phyloP scores from a whole-genome alignment of 2,797 vertebrate species.

The Phrynocephalus forsythii region DNA sequence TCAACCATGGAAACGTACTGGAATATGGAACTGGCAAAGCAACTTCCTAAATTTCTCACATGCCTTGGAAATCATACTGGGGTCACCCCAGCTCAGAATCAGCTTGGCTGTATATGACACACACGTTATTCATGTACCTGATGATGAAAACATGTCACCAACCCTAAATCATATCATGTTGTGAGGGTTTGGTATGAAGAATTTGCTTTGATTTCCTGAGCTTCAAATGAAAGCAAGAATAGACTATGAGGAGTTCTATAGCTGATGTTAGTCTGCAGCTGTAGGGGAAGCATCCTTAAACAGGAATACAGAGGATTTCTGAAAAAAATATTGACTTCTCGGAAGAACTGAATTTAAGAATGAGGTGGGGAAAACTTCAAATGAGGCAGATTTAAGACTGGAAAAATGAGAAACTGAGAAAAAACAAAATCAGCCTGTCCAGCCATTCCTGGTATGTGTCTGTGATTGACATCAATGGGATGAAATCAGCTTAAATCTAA shows the following conservation, averaged over 20 bases:
- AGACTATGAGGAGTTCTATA: too few relatives aligned
- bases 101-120: too few relatives aligned
- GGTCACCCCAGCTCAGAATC: too few relatives aligned
- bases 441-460: not conserved
- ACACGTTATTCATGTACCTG: not conserved
- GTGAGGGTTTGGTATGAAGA: not conserved
- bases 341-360: not conserved
- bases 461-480: not conserved
- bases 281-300: too few relatives aligned
- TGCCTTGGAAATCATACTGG: too few relatives aligned
- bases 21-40: too few relatives aligned
- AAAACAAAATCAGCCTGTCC: not conserved
- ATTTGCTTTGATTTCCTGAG: not conserved
- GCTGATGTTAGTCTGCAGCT: too few relatives aligned
- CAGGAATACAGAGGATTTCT: too few relatives aligned
- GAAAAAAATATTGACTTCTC: not conserved
- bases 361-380: not conserved
- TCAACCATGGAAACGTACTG: too few relatives aligned
- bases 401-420: not conserved
- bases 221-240: not conserved
- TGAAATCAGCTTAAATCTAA: not conserved
- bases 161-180: not conserved
- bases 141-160: not conserved
- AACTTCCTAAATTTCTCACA: too few relatives aligned
- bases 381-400: not conserved